Percentiles rank a stretch among this genome's conserved stretches.
These are phyloP conservation scores for Cheumatopsyche charites DNA, from an alignment of 1,140 invertebrate species.

Conservation along the genomic window DNA sequence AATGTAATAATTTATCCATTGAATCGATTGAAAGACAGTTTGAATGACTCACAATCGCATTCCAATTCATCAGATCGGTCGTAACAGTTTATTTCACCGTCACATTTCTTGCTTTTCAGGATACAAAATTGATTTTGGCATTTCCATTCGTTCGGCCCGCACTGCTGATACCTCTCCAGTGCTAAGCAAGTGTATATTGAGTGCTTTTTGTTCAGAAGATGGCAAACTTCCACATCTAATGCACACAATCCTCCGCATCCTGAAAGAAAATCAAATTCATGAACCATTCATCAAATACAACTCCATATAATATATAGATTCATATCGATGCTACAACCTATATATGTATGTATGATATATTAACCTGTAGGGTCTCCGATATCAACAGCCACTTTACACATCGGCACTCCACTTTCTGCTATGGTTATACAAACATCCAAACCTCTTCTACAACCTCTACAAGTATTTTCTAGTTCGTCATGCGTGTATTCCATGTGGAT, in stretches of 20 bases:
- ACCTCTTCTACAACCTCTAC: constrained; percentile 57
- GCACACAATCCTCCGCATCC: constrained; percentile 76
- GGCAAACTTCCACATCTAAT: constrained; percentile 73
- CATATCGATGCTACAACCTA: background rate
- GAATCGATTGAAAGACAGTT: background rate
- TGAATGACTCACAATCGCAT: constrained; percentile 67
- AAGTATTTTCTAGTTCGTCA: constrained; percentile 50
- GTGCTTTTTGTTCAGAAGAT: constrained; percentile 64
- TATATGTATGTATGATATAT: background rate
- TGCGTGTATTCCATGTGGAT: constrained; percentile 24
- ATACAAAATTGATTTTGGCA: constrained; percentile 78
- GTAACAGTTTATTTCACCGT: constrained; percentile 79
- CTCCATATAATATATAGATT: background rate
- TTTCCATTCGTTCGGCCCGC: constrained; percentile 68
- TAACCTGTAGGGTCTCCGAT: constrained; percentile 68
- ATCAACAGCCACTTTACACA: constrained; percentile 66
- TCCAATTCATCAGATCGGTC: constrained; percentile 80
- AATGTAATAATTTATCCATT: constrained; percentile 41
- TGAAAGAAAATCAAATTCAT: constrained; percentile 38
- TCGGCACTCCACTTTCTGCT: constrained; percentile 65
- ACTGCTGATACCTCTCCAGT: constrained; percentile 57
- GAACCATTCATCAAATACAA: background rate
- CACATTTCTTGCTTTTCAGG: constrained; percentile 68
- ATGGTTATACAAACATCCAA: constrained; percentile 71
- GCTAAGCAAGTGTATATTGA: constrained; percentile 61